Conservation (phyloP, 2,888 invertebrate species). For the Meiosimyza platycephala region DNA sequence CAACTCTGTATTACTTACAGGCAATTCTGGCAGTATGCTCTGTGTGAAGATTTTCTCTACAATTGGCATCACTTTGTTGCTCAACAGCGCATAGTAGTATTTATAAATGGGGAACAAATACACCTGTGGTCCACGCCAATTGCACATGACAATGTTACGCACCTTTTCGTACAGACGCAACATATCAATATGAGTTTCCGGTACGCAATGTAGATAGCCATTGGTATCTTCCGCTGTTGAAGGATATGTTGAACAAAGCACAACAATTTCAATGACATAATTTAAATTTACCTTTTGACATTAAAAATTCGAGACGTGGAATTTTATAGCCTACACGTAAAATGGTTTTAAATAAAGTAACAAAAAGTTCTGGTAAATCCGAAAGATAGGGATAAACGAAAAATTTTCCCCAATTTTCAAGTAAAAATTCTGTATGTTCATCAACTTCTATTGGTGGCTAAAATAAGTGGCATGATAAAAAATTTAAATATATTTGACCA, state of each 20-base stretch:
- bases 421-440: slow-evolving; percentile 55
- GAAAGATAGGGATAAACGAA: slow-evolving; percentile 64
- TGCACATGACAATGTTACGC: slow-evolving; percentile 57
- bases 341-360: slow-evolving; percentile 61
- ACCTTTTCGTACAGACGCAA: slow-evolving; percentile 59
- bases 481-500: not conserved
- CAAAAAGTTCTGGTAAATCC: slow-evolving; percentile 61
- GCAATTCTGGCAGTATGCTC: slow-evolving; percentile 58
- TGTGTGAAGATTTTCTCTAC: slow-evolving; percentile 65
- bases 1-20: slow-evolving; percentile 51
- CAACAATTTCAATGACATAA: not conserved
- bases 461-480: not conserved
- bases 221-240: slow-evolving; percentile 53
- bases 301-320: slow-evolving; percentile 64
- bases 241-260: not conserved
- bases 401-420: slow-evolving; percentile 60
- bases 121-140: slow-evolving; percentile 63
- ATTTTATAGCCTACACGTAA: slow-evolving; percentile 64
- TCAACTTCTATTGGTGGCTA: slow-evolving; percentile 53
- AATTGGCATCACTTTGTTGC: slow-evolving; percentile 58
- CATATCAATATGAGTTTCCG: slow-evolving; percentile 64
- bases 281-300: slow-evolving; percentile 59
- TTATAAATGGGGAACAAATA: slow-evolving; percentile 66
- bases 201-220: slow-evolving; percentile 59
- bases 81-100: slow-evolving; percentile 63